These are phyloP conservation scores for Diarsia mendica DNA, from an alignment of 2,888 invertebrate genomes.

Conservation along the genomic window DNA sequence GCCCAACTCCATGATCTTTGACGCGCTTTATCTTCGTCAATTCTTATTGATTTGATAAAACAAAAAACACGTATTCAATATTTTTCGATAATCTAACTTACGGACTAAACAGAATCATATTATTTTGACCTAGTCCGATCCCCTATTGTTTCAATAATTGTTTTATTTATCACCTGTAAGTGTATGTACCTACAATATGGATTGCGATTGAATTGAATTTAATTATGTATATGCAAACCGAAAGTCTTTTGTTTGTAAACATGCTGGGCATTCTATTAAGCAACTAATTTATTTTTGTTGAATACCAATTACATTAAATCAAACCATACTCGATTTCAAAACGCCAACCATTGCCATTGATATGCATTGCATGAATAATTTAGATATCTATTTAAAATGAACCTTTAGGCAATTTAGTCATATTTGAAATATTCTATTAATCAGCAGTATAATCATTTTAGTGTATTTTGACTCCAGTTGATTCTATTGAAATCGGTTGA, in stretches of 20 bases:
- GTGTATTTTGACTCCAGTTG: neutral
- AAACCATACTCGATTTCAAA: conserved; percentile 10
- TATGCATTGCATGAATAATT: conserved; percentile 9
- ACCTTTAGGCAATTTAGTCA: conserved; percentile 10
- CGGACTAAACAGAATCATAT: too few species aligned
- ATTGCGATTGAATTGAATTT: too few species aligned
- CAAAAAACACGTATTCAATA: too few species aligned
- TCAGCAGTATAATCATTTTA: neutral
- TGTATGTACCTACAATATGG: too few species aligned
- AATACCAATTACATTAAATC: neutral
- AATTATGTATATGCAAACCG: neutral
- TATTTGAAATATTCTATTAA: conserved; percentile 21
- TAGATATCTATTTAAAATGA: conserved; percentile 19
- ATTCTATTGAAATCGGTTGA: neutral
- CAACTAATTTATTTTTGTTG: neutral
- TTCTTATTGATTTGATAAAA: too few species aligned
- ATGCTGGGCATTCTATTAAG: neutral
- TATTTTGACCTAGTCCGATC: too few species aligned
- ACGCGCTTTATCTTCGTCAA: too few species aligned
- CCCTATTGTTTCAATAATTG: too few species aligned
- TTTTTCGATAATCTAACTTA: too few species aligned
- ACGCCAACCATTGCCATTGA: conserved; percentile 8
- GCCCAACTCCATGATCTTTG: too few species aligned
- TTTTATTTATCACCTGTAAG: too few species aligned
- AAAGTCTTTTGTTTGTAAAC: neutral